phyloP scores from a whole-genome alignment of 2,888 invertebrate genomes.

The Parnassius orleans region DNA sequence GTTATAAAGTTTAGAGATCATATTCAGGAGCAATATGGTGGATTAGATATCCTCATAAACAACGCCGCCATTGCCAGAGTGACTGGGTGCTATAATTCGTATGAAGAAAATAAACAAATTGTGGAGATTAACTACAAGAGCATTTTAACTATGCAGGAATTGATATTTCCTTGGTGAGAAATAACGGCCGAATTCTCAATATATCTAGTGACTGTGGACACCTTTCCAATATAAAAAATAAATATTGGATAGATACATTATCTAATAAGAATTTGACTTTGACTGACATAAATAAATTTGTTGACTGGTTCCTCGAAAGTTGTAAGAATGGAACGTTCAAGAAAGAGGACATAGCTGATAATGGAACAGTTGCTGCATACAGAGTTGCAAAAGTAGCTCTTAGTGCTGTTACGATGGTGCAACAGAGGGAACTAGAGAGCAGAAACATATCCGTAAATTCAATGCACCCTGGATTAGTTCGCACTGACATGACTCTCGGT shows the following conservation, averaged over 20 bases:
- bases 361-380: conserved; percentile 75
- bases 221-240: conserved; percentile 80
- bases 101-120: conserved; percentile 80
- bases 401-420: conserved; percentile 80
- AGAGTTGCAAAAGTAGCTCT: conserved; percentile 83
- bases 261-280: conserved; percentile 43
- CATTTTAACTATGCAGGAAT: neutral
- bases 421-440: conserved; percentile 57
- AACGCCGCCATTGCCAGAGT: conserved; percentile 85
- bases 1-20: conserved; percentile 78
- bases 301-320: conserved; percentile 77
- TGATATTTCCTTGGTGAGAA: neutral
- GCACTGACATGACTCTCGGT: no score
- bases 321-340: conserved; percentile 62
- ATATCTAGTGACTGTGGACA: conserved; percentile 74
- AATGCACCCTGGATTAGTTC: no score
- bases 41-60: conserved; percentile 87
- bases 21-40: conserved; percentile 81
- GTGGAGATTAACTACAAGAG: conserved; percentile 85
- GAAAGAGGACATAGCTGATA: conserved; percentile 32
- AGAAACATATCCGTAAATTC: no score
- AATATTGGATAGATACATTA: conserved; percentile 72
- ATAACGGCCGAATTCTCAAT: neutral
- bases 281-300: conserved; percentile 54
- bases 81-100: conserved; percentile 41